Percentiles rank a stretch among this genome's conserved stretches.
Conservation (phyloP, 2,888 invertebrate genomes). For the Hypomecis punctinalis region DNA sequence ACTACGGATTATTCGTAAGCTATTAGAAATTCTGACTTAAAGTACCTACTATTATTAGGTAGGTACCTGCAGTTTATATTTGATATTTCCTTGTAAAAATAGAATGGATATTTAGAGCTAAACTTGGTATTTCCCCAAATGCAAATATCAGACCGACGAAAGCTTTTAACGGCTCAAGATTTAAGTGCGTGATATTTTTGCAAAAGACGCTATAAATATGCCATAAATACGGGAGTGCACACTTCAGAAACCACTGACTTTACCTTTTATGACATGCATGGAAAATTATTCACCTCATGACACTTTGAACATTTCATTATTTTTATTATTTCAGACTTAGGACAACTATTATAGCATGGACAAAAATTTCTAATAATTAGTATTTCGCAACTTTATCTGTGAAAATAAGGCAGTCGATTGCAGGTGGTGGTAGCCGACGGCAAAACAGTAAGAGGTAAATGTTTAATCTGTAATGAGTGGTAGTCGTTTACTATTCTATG, state of each 20-base stretch:
- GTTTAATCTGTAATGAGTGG: slow-evolving; percentile 12
- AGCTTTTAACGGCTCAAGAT: slow-evolving; percentile 13
- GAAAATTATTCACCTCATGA: neutral
- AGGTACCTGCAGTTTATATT: too few species aligned
- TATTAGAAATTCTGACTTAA: neutral
- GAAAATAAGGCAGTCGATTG: neutral
- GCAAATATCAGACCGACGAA: slow-evolving; percentile 42
- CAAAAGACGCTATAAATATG: slow-evolving; percentile 1
- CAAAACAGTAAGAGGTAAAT: slow-evolving; percentile 18
- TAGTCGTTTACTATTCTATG: slow-evolving; percentile 9
- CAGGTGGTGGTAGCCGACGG: slow-evolving; percentile 6
- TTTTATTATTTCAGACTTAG: too few species aligned
- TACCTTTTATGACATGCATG: neutral
- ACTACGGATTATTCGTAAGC: too few species aligned
- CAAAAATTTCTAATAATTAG: too few species aligned
- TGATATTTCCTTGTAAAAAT: neutral
- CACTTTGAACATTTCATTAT: too few species aligned
- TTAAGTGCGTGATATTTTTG: slow-evolving; percentile 12
- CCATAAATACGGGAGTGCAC: neutral
- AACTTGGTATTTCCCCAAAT: neutral
- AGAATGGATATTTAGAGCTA: neutral
- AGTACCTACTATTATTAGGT: too few species aligned
- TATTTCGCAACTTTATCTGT: slow-evolving; percentile 4
- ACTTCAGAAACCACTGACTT: neutral
- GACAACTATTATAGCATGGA: too few species aligned